Evolutionary conservation across 2,888 invertebrate genomes (phyloP).

Genomic region (Amphipoea oculea): DNA sequence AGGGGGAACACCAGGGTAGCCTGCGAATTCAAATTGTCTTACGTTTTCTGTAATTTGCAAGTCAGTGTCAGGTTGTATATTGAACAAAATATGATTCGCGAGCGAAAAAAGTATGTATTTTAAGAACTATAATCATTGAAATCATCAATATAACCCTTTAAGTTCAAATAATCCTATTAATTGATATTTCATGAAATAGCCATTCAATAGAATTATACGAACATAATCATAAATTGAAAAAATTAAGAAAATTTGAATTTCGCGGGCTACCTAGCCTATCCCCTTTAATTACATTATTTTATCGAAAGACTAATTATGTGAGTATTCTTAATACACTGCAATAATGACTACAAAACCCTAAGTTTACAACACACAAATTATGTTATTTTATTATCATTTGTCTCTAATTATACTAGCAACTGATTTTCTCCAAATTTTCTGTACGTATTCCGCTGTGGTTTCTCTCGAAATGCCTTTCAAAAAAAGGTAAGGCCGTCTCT

Average conservation of each 20-base stretch:
- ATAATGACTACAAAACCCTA: slow-evolving; percentile 50
- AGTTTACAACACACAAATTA: slow-evolving; percentile 37
- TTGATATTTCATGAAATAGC: no score
- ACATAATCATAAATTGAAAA: background rate
- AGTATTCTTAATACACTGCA: slow-evolving; percentile 39
- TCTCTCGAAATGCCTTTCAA: slow-evolving; percentile 54
- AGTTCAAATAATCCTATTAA: no score
- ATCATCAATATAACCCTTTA: background rate
- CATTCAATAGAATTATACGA: no score
- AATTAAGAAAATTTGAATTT: background rate
- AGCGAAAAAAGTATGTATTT: background rate
- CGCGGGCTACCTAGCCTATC: background rate
- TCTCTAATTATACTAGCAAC: slow-evolving; percentile 26
- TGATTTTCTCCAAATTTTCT: slow-evolving; percentile 34
- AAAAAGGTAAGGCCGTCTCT: slow-evolving; percentile 64
- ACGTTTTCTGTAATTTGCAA: background rate
- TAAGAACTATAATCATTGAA: background rate
- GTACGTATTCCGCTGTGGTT: slow-evolving; percentile 31
- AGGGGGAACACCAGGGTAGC: background rate
- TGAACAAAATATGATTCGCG: background rate
- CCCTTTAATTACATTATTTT: background rate
- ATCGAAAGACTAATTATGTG: slow-evolving; percentile 13
- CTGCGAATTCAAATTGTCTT: background rate
- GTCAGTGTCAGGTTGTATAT: background rate
- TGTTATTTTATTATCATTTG: slow-evolving; percentile 47